Percentiles rank a stretch among this genome's conserved stretches.
These are phyloP conservation scores for Endotricha flammealis DNA, from an alignment of 2,888 invertebrate species.

Conservation along the genomic window DNA sequence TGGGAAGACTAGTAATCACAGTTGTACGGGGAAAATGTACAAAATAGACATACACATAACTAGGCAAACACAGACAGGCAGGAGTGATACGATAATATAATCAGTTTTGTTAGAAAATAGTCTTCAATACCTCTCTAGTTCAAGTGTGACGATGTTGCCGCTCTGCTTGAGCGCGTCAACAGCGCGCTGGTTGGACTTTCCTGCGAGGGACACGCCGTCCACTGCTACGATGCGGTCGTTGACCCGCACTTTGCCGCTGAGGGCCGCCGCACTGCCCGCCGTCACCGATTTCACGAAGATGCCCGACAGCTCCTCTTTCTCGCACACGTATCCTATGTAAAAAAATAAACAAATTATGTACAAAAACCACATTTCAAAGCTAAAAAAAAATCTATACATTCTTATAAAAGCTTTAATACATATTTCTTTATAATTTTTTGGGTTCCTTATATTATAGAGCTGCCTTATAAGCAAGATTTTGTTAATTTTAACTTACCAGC, in stretches of 20 bases:
- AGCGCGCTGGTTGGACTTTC: slow-evolving; percentile 97
- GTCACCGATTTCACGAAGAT: slow-evolving; percentile 99
- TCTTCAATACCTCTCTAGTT: slow-evolving; percentile 88
- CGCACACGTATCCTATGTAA: slow-evolving; percentile 90
- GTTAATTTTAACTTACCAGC: slow-evolving; percentile 73
- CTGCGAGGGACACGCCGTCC: slow-evolving; percentile 96
- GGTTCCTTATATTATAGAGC: too few relatives aligned
- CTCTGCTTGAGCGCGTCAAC: slow-evolving; percentile 97
- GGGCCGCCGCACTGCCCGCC: slow-evolving; percentile 95
- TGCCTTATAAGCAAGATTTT: not conserved
- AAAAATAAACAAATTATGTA: too few relatives aligned
- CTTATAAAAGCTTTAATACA: too few relatives aligned
- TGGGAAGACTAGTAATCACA: too few relatives aligned
- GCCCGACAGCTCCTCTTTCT: slow-evolving; percentile 98
- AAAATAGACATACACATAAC: too few relatives aligned
- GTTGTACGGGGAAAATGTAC: too few relatives aligned
- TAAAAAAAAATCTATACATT: not conserved
- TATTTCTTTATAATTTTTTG: not conserved
- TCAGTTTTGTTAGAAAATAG: too few relatives aligned
- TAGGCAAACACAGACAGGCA: too few relatives aligned
- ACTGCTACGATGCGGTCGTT: slow-evolving; percentile 99
- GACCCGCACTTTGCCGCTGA: slow-evolving; percentile 94
- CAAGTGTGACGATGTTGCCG: slow-evolving; percentile 91
- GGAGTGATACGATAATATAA: too few relatives aligned
- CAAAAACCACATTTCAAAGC: too few relatives aligned